These are phyloP conservation scores for Nephrotoma guestfalica DNA, from an alignment of 2,888 invertebrate species.

Conservation along the genomic window DNA sequence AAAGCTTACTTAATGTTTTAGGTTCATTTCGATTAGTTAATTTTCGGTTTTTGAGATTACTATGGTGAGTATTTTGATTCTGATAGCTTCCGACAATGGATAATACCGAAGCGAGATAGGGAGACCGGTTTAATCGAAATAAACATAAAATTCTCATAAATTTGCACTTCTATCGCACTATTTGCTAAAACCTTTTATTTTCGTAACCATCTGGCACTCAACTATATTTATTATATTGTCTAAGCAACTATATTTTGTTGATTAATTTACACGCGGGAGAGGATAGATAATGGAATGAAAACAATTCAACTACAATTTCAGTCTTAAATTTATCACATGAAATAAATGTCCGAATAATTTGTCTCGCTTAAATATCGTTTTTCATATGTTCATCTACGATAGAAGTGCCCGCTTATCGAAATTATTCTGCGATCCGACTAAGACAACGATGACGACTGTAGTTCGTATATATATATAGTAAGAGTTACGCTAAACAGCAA, in stretches of 20 bases:
- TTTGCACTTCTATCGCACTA: background rate
- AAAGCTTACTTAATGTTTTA: background rate
- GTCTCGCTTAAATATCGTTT: background rate
- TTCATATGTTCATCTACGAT: background rate
- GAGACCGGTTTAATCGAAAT: background rate
- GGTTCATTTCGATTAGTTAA: background rate
- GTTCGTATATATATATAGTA: background rate
- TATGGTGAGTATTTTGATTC: background rate
- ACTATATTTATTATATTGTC: background rate
- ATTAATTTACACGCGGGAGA: background rate
- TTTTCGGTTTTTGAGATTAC: background rate
- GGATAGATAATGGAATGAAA: background rate
- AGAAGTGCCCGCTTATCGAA: background rate
- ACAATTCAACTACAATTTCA: background rate
- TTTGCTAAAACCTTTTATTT: background rate
- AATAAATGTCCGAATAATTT: background rate
- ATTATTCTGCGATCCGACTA: background rate
- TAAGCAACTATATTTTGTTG: background rate
- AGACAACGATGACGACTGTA: background rate
- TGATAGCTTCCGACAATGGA: background rate
- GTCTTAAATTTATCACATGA: background rate
- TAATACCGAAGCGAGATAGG: background rate
- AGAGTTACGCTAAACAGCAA: background rate
- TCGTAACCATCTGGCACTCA: background rate
- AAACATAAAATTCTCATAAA: background rate